Base-by-base conservation (phyloP, 2,113 vertebrate species). In the Cottus gobio region DNA sequence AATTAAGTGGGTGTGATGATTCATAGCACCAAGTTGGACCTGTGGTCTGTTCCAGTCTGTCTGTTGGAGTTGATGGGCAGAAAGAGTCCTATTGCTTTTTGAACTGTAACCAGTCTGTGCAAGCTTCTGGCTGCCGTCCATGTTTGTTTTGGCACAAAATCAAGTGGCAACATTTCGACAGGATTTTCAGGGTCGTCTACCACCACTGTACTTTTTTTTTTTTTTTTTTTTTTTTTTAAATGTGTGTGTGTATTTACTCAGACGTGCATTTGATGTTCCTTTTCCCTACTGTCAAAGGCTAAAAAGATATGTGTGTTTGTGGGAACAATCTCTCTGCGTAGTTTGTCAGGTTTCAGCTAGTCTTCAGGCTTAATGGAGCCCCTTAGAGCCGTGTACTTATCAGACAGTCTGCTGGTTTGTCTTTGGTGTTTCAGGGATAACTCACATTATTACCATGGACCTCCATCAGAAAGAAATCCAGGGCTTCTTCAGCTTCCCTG, bases 391-490 rank as follows among this genome's bases (percentile, higher is more conserved):
- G 36, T 37, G 36, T 37, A 37, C n/a, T 28, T n/a, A 26, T 57
- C 5, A 68, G 50, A 52, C 3, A n/a, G n/a, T n/a, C n/a, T n/a
- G n/a, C n/a, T n/a, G n/a, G n/a, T n/a, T n/a, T n/a, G n/a, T n/a
- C 2, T 62, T 60, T 80, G 16, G 0, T 34, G 22, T 89, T 87
- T 22, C 92, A 99, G 98, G 98, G 73, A 91, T 99, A 78, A 97
- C 96, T 48, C 98, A 99, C 87, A 97, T 99, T 84, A 99, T 99
- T 92, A 99, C 98, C 24, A 98, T 99, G 98, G 98, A 99, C 82
- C 96, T 99, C 71, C 98, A 99, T 84, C 98, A 99, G 86, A 99
- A 99, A 90, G 98, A 99, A 91, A 99, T 99, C 77, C 98, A 99
- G 90, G 98, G 98, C 83, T 98, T 98, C 94, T 98, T 97, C 93